phyloP scores from a whole-genome alignment of 2,113 vertebrate genomes.

The Epinephelus moara region DNA sequence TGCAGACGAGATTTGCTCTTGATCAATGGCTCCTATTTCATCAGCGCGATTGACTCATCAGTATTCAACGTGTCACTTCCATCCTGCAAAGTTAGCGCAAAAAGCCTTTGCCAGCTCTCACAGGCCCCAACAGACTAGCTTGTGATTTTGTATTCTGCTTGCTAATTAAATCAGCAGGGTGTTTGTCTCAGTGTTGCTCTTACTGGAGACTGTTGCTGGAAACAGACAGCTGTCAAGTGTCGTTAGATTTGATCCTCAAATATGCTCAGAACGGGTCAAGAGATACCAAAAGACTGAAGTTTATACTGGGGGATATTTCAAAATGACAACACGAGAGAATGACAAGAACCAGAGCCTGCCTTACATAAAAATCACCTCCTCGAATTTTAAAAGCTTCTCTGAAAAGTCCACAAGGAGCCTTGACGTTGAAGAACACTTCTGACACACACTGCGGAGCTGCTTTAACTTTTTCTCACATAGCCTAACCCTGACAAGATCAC shows the following conservation, averaged over 20 bases:
- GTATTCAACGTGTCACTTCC: slow-evolving; percentile 56
- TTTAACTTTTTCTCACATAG: slow-evolving; percentile 24
- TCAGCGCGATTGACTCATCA: slow-evolving; percentile 61
- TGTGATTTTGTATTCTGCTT: slow-evolving; percentile 40
- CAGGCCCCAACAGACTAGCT: slow-evolving; percentile 13
- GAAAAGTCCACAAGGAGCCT: not conserved
- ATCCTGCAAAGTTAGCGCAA: slow-evolving; percentile 39
- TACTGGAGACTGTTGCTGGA: slow-evolving; percentile 50
- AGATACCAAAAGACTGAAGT: slow-evolving; percentile 10
- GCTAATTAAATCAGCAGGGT: slow-evolving; percentile 65
- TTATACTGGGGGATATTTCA: not conserved
- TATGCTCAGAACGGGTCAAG: not conserved
- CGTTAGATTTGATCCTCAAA: slow-evolving; percentile 31
- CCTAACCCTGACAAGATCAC: slow-evolving; percentile 59
- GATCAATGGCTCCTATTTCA: slow-evolving; percentile 56
- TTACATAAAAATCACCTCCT: not conserved
- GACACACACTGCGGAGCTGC: slow-evolving; percentile 2
- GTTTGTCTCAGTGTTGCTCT: slow-evolving; percentile 48
- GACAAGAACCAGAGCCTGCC: slow-evolving; percentile 14
- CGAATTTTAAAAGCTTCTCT: not conserved
- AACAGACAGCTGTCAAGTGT: slow-evolving; percentile 41
- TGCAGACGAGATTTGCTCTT: slow-evolving; percentile 10
- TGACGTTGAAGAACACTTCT: not conserved
- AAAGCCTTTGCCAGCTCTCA: slow-evolving; percentile 38
- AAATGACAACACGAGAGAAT: not conserved